Evolutionary conservation across 1,140 invertebrate genomes (phyloP).

Genomic region (Bursaphelenchus mucronatus): DNA sequence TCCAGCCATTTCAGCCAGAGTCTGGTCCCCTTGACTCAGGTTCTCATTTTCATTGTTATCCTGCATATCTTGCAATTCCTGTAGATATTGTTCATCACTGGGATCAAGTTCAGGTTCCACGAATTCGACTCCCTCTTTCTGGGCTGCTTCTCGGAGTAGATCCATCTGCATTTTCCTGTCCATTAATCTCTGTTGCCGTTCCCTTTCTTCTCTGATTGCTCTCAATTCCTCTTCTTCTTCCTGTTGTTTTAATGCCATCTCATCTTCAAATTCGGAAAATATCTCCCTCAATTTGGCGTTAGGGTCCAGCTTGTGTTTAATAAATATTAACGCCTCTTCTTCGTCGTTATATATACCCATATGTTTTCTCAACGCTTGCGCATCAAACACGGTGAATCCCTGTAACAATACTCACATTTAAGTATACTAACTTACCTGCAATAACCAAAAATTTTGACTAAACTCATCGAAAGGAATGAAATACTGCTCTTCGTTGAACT

Average conservation of each 20-base stretch:
- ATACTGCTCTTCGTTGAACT: slow-evolving; percentile 1
- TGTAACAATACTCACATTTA: too few relatives aligned
- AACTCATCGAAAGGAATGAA: neutral
- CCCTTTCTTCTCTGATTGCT: slow-evolving; percentile 5
- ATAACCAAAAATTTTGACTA: slow-evolving; percentile 8
- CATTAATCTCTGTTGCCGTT: neutral
- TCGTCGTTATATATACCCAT: slow-evolving; percentile 14
- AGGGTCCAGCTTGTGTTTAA: neutral
- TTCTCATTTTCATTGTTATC: too few relatives aligned
- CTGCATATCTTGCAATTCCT: slow-evolving; percentile 6
- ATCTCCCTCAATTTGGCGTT: slow-evolving; percentile 9
- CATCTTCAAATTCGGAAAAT: neutral
- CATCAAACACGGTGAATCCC: slow-evolving; percentile 1
- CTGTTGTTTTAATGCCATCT: neutral
- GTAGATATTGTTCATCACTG: neutral
- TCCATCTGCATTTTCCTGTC: slow-evolving; percentile 5
- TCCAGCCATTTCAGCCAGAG: neutral
- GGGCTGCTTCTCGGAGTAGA: neutral
- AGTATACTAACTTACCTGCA: neutral
- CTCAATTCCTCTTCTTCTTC: slow-evolving; percentile 4
- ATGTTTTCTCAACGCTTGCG: neutral
- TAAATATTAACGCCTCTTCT: slow-evolving; percentile 2
- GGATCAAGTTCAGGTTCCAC: slow-evolving; percentile 11
- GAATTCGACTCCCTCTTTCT: neutral
- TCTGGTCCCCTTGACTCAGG: neutral